These are phyloP conservation scores for Drymonia ruficornis DNA, from an alignment of 2,888 invertebrate genomes.

Conservation along the genomic window DNA sequence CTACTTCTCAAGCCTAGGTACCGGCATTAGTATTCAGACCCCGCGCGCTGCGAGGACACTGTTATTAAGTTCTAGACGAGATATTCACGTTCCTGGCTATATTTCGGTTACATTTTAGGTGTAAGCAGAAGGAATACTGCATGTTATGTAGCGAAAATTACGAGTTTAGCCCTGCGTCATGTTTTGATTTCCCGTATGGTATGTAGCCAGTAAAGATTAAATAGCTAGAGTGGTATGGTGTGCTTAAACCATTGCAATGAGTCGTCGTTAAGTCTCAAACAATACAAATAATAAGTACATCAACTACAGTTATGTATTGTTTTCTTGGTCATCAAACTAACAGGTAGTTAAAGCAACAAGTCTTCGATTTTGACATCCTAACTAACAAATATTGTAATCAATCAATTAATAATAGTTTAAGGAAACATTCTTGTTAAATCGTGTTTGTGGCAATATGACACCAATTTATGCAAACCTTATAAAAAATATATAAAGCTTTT, in stretches of 20 bases:
- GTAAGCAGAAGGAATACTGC: not conserved
- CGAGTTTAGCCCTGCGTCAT: too few species aligned
- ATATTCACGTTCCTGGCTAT: not conserved
- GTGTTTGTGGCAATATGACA: not conserved
- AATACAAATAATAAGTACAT: too few species aligned
- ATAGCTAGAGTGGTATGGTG: too few species aligned
- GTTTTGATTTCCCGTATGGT: too few species aligned
- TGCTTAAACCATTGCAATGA: too few species aligned
- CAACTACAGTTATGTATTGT: not conserved
- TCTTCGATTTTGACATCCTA: not conserved
- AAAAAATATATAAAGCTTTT: not conserved
- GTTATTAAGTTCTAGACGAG: slow-evolving; percentile 4
- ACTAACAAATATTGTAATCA: not conserved
- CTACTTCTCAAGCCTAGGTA: not conserved
- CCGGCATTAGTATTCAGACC: not conserved
- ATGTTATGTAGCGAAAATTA: too few species aligned
- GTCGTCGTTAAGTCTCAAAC: too few species aligned
- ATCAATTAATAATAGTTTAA: not conserved
- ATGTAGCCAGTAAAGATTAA: too few species aligned
- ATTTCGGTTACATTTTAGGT: not conserved
- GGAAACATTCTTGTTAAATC: not conserved
- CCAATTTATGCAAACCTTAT: not conserved
- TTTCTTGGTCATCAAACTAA: not conserved
- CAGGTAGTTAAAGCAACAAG: slow-evolving; percentile 1
- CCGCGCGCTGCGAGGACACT: not conserved